Evolutionary conservation across 2,888 invertebrate species (phyloP).

Genomic region (Stenodera caucasica): DNA sequence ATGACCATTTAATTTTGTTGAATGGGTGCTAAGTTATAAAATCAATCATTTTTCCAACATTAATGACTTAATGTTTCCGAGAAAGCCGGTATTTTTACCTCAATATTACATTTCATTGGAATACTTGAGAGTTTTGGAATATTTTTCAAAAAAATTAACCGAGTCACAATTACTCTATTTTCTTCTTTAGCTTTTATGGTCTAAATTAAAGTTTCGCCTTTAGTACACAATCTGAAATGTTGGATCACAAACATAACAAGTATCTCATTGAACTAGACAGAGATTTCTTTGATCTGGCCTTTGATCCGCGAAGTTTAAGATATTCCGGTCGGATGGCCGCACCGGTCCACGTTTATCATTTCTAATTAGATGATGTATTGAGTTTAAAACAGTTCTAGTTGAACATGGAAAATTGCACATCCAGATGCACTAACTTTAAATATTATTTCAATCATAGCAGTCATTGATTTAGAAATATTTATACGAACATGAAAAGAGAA

Average conservation of each 20-base stretch:
- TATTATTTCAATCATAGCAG: slow-evolving; percentile 13
- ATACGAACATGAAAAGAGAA: slow-evolving; percentile 9
- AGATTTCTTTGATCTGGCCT: slow-evolving; percentile 38
- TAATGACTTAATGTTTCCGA: slow-evolving; percentile 25
- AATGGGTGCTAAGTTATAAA: slow-evolving; percentile 21
- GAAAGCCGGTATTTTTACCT: slow-evolving; percentile 23
- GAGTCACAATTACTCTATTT: too few species aligned
- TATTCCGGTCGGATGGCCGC: slow-evolving; percentile 33
- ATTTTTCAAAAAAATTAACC: too few species aligned
- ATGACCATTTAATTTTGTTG: slow-evolving; percentile 25
- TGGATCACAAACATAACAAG: slow-evolving; percentile 32
- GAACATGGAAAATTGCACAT: slow-evolving; percentile 17
- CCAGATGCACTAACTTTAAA: slow-evolving; percentile 23
- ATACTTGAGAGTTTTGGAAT: background rate
- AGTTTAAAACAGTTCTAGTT: slow-evolving; percentile 32
- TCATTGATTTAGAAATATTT: slow-evolving; percentile 15
- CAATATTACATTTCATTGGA: background rate
- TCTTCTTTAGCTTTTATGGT: too few species aligned
- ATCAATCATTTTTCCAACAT: slow-evolving; percentile 26
- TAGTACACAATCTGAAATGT: slow-evolving; percentile 19
- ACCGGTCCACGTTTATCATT: slow-evolving; percentile 36
- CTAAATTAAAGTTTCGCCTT: too few species aligned
- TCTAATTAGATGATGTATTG: slow-evolving; percentile 40
- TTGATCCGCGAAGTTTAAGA: slow-evolving; percentile 33
- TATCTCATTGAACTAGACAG: slow-evolving; percentile 39